Evolutionary conservation across 2,113 vertebrate genomes (phyloP).

Genomic region (Kobus ellipsiprymnus): DNA sequence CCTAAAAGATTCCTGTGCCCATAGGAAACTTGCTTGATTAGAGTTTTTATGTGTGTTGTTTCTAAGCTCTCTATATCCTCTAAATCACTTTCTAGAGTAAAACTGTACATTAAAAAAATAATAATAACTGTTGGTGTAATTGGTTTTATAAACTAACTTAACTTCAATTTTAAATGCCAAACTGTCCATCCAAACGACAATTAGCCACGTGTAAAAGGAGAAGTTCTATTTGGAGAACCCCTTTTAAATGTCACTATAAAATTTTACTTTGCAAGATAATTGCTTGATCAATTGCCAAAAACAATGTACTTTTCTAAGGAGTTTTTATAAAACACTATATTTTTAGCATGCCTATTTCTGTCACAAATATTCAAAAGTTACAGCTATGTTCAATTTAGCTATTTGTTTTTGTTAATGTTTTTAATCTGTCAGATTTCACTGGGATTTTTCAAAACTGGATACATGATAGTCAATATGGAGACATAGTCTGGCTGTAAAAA

Average conservation of each 20-base stretch:
- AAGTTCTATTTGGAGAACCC: not conserved
- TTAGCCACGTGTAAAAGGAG: not conserved
- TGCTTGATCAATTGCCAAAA: conserved; percentile 12
- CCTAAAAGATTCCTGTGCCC: not conserved
- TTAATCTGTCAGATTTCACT: not conserved
- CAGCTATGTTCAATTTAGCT: not conserved
- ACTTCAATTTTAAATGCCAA: conserved; percentile 50
- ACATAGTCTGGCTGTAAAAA: not conserved
- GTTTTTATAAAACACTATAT: not conserved
- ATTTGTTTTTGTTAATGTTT: not conserved
- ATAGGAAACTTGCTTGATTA: not conserved
- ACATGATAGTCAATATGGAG: not conserved
- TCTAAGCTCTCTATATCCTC: not conserved
- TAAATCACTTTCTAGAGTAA: not conserved
- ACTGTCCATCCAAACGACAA: not conserved
- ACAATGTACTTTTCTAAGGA: not conserved
- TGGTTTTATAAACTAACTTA: conserved; percentile 18
- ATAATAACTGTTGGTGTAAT: not conserved
- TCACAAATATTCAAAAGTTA: not conserved
- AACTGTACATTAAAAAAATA: not conserved
- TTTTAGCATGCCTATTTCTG: not conserved
- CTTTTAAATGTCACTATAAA: conserved; percentile 26
- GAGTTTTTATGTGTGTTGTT: not conserved
- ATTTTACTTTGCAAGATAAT: conserved; percentile 44
- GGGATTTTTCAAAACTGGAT: not conserved